Percentiles rank a stretch among this genome's conserved stretches.
phyloP scores from a whole-genome alignment of 2,797 vertebrate species.

The Rhyacichthys aspro region DNA sequence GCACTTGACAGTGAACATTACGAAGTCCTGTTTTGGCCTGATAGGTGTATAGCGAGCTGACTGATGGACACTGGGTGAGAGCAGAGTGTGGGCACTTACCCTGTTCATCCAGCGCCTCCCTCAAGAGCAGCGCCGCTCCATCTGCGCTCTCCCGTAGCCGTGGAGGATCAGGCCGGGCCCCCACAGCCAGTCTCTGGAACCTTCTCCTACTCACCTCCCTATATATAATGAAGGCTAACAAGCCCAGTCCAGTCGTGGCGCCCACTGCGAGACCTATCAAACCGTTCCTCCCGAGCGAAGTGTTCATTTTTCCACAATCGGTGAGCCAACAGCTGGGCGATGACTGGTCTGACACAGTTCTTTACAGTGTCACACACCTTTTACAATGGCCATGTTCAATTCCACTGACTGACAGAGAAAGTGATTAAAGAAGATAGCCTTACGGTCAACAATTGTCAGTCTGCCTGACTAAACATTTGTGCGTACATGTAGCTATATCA shows the following conservation, averaged over 20 bases:
- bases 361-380: background rate
- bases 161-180: background rate
- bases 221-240: conserved; percentile 73
- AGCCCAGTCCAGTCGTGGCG: conserved; percentile 71
- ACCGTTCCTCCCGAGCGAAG: conserved; percentile 62
- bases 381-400: background rate
- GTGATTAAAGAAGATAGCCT: too few relatives aligned
- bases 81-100: conserved; percentile 39
- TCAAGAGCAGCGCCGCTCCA: conserved; percentile 18
- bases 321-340: background rate
- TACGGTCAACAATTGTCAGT: too few relatives aligned
- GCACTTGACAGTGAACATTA: too few relatives aligned
- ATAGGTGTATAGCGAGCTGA: too few relatives aligned
- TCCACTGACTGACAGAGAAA: background rate
- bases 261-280: conserved; percentile 73
- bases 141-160: conserved; percentile 10
- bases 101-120: conserved; percentile 32
- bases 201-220: conserved; percentile 62
- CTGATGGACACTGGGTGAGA: too few relatives aligned
- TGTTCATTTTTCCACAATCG: conserved; percentile 59
- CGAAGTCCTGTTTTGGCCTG: too few relatives aligned
- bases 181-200: conserved; percentile 13
- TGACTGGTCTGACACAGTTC: background rate
- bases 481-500: conserved; percentile 14
- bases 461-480: background rate